These are phyloP conservation scores for Thalassarche chlororhynchos DNA, from an alignment of 2,113 vertebrate species.

Conservation along the genomic window DNA sequence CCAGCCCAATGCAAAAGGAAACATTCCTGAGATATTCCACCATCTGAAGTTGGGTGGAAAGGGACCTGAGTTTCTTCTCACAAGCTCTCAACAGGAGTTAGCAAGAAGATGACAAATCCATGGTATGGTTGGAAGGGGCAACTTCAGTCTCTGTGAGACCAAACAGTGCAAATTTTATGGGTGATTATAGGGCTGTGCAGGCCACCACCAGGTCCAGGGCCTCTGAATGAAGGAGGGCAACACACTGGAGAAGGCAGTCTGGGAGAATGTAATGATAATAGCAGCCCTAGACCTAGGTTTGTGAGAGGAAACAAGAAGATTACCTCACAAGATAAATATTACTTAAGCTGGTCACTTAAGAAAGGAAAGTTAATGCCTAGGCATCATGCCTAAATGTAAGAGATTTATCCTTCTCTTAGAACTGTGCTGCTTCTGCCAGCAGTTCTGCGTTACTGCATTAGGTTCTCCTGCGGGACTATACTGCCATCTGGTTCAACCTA, in stretches of 20 bases:
- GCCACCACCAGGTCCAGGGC: neutral
- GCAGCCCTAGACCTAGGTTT: neutral
- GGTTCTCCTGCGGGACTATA: constrained; percentile 20
- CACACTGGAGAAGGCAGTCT: neutral
- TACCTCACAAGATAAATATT: constrained; percentile 65
- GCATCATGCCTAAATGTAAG: constrained; percentile 36
- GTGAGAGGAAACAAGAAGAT: constrained; percentile 51
- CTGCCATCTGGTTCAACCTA: constrained; percentile 43
- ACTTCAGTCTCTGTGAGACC: neutral
- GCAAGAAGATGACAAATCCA: neutral
- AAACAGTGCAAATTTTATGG: neutral
- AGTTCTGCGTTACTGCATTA: constrained; percentile 31
- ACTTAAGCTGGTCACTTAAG: constrained; percentile 28
- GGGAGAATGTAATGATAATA: neutral
- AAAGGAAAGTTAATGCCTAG: constrained; percentile 47
- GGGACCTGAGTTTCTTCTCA: neutral
- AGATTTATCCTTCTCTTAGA: constrained; percentile 56
- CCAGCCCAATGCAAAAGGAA: neutral
- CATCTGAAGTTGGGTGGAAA: neutral
- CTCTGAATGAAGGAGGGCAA: neutral
- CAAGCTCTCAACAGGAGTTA: neutral
- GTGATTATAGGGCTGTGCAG: neutral
- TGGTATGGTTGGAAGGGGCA: neutral
- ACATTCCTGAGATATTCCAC: neutral
- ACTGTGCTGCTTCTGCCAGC: constrained; percentile 33